phyloP scores from a whole-genome alignment of 2,888 invertebrate species.

The Neuroscelio doddi region DNA sequence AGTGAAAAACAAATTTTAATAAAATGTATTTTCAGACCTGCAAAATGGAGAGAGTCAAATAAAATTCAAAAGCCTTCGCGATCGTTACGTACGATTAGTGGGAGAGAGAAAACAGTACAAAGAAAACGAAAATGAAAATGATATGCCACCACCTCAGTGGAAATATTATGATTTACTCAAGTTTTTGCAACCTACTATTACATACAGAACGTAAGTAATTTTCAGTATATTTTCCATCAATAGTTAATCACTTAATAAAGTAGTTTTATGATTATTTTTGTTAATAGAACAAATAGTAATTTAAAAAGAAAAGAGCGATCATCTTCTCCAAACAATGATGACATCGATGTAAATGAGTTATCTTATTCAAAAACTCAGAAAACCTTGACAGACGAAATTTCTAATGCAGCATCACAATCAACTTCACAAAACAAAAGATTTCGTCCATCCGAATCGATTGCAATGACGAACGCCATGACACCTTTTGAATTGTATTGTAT shows the following conservation, averaged over 20 bases:
- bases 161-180: slow-evolving; percentile 33
- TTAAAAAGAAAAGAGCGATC: slow-evolving; percentile 22
- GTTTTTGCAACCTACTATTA: slow-evolving; percentile 30
- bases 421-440: slow-evolving; percentile 3
- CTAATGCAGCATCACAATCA: slow-evolving; percentile 8
- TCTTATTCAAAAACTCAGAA: background rate
- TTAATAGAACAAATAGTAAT: slow-evolving; percentile 15
- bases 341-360: background rate
- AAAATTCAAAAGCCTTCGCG: slow-evolving; percentile 37
- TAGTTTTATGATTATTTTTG: too few species aligned
- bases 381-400: background rate
- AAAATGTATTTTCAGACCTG: slow-evolving; percentile 14
- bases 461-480: slow-evolving; percentile 12
- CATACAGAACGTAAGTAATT: slow-evolving; percentile 19
- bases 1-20: too few species aligned
- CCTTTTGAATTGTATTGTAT: slow-evolving; percentile 32
- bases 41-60: slow-evolving; percentile 29
- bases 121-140: slow-evolving; percentile 16
- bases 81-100: slow-evolving; percentile 32
- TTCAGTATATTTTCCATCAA: too few species aligned
- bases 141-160: slow-evolving; percentile 25
- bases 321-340: slow-evolving; percentile 6
- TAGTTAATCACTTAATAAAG: too few species aligned
- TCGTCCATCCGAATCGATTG: background rate
- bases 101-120: slow-evolving; percentile 28